Conservation (phyloP, 2,888 invertebrate species). For the Clitarchus hookeri region DNA sequence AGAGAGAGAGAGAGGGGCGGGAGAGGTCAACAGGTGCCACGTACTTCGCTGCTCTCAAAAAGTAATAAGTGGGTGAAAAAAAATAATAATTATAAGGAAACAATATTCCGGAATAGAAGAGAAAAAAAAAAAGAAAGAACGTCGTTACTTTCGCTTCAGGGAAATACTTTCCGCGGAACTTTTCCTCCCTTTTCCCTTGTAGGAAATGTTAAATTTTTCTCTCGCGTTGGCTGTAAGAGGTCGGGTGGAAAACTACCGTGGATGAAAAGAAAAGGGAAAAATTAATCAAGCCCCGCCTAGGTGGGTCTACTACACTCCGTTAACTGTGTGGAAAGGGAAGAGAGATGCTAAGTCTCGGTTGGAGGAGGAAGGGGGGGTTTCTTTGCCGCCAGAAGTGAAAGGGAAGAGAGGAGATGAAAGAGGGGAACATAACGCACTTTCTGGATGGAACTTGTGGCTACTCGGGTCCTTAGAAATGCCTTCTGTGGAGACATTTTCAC, state of each 20-base stretch:
- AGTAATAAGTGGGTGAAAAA: neutral
- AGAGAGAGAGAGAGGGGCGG: neutral
- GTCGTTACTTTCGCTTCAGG: conserved; percentile 9
- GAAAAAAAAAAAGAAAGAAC: no score
- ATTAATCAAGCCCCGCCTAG: neutral
- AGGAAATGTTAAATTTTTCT: neutral
- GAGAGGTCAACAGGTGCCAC: conserved; percentile 11
- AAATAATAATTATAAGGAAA: conserved; percentile 14
- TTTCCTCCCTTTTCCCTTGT: neutral
- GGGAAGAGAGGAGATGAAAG: neutral
- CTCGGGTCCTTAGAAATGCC: neutral
- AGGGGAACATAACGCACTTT: neutral
- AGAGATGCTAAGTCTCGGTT: neutral
- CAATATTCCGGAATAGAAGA: neutral
- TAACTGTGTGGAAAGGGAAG: neutral
- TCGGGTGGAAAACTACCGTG: neutral
- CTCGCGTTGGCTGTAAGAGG: neutral
- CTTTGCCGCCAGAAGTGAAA: neutral
- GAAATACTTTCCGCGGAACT: neutral
- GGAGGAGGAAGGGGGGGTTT: neutral
- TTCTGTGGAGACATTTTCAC: no score
- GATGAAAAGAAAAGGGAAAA: conserved; percentile 14
- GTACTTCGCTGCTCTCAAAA: neutral
- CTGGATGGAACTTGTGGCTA: neutral
- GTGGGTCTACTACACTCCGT: neutral